Base-by-base conservation (phyloP, 2,113 vertebrate genomes). In the Psittacula cyanocephala region DNA sequence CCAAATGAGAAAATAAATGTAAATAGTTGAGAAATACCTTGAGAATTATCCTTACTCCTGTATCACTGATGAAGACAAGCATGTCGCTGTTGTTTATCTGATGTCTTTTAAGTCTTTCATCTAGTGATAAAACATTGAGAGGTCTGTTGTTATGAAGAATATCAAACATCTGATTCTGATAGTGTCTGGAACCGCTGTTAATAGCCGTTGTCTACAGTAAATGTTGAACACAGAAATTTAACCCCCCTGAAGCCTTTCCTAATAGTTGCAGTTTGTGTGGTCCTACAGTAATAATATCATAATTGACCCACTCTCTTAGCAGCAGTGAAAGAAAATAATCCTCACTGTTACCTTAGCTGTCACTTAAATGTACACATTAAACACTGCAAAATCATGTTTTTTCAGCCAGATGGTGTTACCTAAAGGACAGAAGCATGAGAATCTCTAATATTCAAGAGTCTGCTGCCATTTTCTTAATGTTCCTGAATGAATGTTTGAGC, bases 401-500 rank as follows among this genome's bases (percentile, higher is more conserved):
- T 90, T 89, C 46, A 84, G 55, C 37, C 37, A 92, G 55, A 64
- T 91, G 64, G 39, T 68, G 43, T 63, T 96, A 71, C 31, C 9
- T 11, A 87, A 96, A 80, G 43, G 41, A 87, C 95, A 95, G 80
- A 84, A 95, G 93, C 85, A 81, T 52, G 25, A 92, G 84, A 87
- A 84, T 96, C 50, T 83, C 29, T 94, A 83, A 85, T 69, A 77
- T 79, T 89, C 63, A 91, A 63, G 37, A 67, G 25, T 57, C 44
- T 77, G 50, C 46, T 93, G 35, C 50, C 81, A 84, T 95, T 97
- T 97, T 96, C 93, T 69, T 97, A 94, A 96, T 95, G 91, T 91
- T 96, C 35, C 69, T 89, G 96, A 97, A 97, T 92, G 86, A 97
- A 97, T 94, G 53, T 93, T 97, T 95, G 81, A 93, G 87, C 78